Base-by-base conservation (phyloP, 2,888 invertebrate genomes). In the Nomada flava region DNA sequence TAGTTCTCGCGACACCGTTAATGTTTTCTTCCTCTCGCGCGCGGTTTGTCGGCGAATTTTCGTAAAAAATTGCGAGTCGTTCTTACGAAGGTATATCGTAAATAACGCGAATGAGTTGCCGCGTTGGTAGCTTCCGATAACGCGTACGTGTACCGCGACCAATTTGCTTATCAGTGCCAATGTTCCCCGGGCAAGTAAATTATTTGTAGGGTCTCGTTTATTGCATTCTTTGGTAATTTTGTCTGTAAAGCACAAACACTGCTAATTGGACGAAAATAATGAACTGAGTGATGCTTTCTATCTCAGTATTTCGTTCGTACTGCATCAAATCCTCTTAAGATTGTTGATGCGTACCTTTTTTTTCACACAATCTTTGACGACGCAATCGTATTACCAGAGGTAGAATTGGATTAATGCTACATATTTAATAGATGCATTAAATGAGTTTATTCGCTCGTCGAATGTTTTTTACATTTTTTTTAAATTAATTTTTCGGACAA, bases 91-190 rank as follows among this genome's bases (percentile, higher is more conserved):
- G 15, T 26, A 15, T 11, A 18, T 52, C 18, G 59, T 57, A 47
- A 79, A 65, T 53, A 65, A 50, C 11, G 47, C 42, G n/a, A 60
- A 52, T 62, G 63, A 63, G n/a, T 65, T 64, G 42, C 44, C 9
- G 26, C n/a, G 20, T n/a, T 26, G 23, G 47, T 62, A 62, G 29
- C 36, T 9, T 55, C 55, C 57, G 73, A 76, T 72, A 57, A 50
- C 70, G 15, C 63, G 50, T 23, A 52, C 29, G 63, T 42, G 50
- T 23, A 18, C 18, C 44, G 60, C 52, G 20, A 36, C 59, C 65
- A 70, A 55, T 70, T 65, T 53, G 79, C 53, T 79, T 79, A 78
- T 71, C 78, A 55, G 53, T 69, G 15, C 29, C 29, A 29, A 29
- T 29, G 65, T 64, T 65, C 20, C 60, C 42, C 42, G 60, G 26